Conservation (phyloP, 2,113 vertebrate genomes). For the Callipepla squamata region DNA sequence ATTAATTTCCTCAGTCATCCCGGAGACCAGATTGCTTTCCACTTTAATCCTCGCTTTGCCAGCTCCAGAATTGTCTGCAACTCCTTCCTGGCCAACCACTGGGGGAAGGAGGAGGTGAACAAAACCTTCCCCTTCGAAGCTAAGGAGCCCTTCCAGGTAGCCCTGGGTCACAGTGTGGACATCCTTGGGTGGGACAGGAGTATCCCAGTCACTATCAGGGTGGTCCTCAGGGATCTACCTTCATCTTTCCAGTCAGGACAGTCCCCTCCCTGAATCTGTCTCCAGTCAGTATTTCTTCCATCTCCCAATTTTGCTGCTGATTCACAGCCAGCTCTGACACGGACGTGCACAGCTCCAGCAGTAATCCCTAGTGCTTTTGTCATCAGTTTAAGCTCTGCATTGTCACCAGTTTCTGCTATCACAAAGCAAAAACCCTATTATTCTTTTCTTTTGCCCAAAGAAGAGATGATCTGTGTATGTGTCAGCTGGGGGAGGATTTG, state of each 20-base stretch:
- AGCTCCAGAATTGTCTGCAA: slow-evolving; percentile 80
- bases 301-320: background rate
- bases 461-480: background rate
- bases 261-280: background rate
- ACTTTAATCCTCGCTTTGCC: slow-evolving; percentile 81
- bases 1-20: slow-evolving; percentile 81
- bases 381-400: background rate
- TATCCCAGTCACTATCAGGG: accelerated
- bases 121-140: slow-evolving; percentile 72
- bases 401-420: background rate
- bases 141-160: slow-evolving; percentile 83
- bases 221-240: background rate
- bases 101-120: slow-evolving; percentile 82
- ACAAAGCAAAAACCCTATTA: background rate
- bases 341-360: background rate
- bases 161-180: background rate
- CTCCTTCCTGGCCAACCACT: slow-evolving; percentile 75
- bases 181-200: background rate
- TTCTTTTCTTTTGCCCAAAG: background rate
- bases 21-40: slow-evolving; percentile 80
- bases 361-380: background rate
- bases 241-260: background rate
- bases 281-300: background rate
- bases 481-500: background rate
- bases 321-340: background rate